A percentile compares a stretch with the other conserved stretches of the same genome.
phyloP scores from a whole-genome alignment of 1,140 invertebrate genomes.

The Scaptomyza montana region DNA sequence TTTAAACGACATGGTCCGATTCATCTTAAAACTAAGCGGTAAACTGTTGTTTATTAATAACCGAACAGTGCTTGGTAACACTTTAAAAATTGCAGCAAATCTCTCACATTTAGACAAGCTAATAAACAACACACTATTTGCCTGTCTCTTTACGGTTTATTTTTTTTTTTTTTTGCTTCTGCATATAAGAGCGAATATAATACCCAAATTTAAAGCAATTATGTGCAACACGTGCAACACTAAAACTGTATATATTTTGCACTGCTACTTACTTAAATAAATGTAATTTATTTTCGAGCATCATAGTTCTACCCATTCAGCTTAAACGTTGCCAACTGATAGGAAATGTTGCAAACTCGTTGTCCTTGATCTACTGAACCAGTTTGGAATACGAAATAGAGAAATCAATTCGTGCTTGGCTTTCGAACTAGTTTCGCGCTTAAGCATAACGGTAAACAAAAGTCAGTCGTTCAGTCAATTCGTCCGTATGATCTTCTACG shows the following conservation, averaged over 20 bases:
- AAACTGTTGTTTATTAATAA: background rate
- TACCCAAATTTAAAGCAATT: background rate
- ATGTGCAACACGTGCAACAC: no score
- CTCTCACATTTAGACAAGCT: background rate
- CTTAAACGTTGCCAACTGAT: background rate
- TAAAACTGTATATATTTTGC: no score
- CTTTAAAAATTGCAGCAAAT: background rate
- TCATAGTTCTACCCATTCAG: background rate
- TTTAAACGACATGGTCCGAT: background rate
- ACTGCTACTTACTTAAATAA: background rate
- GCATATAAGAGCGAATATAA: no score
- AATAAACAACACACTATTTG: background rate
- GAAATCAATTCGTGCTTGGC: conserved; percentile 3
- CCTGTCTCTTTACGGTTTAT: background rate
- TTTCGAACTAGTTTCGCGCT: conserved; percentile 27
- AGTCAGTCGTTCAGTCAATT: background rate
- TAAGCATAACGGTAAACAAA: conserved; percentile 20
- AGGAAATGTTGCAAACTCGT: background rate
- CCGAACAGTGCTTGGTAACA: background rate
- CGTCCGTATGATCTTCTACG: background rate
- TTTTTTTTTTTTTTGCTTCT: no score
- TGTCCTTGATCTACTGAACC: conserved; percentile 39
- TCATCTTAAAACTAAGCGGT: background rate
- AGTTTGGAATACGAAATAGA: background rate
- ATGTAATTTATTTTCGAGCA: background rate